Conservation (phyloP, 64 coral and sea anemone species). For the Montipora capricornis region DNA sequence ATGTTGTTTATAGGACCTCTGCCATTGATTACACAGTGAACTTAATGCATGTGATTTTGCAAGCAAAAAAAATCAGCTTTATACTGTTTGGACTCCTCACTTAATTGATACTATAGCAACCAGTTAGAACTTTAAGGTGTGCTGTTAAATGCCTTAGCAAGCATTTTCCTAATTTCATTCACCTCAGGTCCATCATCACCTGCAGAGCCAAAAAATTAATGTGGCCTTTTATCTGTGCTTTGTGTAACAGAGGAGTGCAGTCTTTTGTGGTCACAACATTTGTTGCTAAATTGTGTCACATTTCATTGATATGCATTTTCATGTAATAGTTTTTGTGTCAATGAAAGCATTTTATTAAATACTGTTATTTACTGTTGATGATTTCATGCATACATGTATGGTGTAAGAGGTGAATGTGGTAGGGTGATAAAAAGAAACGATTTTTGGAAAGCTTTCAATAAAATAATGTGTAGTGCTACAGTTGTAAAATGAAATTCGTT, state of each 20-base stretch:
- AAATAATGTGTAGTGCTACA: neutral
- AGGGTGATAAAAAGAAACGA: neutral
- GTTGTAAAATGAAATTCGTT: no score
- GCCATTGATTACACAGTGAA: neutral
- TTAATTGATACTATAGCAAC: neutral
- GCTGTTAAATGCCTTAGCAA: neutral
- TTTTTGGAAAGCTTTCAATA: neutral
- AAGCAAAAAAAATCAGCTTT: neutral
- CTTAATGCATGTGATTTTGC: neutral
- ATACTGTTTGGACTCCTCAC: neutral
- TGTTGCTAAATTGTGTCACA: neutral
- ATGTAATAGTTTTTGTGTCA: constrained; percentile 10
- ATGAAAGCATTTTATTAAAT: neutral
- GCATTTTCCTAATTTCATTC: constrained; percentile 20
- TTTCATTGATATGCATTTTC: constrained; percentile 1
- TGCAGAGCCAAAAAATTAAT: neutral
- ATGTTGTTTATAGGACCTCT: neutral
- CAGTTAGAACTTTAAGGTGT: neutral
- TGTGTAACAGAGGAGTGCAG: neutral
- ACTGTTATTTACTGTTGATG: neutral
- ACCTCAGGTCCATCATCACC: neutral
- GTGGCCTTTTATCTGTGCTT: neutral
- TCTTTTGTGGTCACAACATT: neutral
- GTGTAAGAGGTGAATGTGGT: neutral
- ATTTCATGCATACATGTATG: neutral